Base-by-base conservation (phyloP, 2,888 invertebrate species). In the Macroteleia sp. region DNA sequence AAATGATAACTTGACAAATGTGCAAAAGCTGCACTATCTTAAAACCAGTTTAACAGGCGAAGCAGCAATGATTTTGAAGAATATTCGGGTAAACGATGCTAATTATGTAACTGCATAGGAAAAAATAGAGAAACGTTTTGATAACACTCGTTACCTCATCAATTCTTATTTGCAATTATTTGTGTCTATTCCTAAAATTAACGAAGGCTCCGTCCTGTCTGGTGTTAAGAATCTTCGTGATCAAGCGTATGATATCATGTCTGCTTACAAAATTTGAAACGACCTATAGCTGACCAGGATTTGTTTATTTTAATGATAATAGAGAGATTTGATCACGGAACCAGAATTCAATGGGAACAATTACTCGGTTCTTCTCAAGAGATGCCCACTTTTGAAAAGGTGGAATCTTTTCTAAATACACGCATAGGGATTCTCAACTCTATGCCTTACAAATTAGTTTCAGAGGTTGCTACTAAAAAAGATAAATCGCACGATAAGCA, bases 231-330 rank as follows among this genome's bases (percentile, higher is more conserved):
- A 12, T 14, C 14, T 44, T 9, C 22, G 44, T 2, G 50, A 50
- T 50, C 50, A 50, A 32, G 14, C 50, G n/a, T 19, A 32, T n/a
- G 30, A 32, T 17, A 32, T 44, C 0, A 44, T n/a, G 16, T 25
- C 25, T 6, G 44, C 44, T 6, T 56, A 4, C 2, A 32, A 12
- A 39, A 25, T 3, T 10, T 56, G 3, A 34, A 39, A 10, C 39
- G 54, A 4, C 6, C 10, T 10, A 20, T 52, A 6, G 52, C 16
- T 17, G 12, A 34, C n/a, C 36, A 52, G 17, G 52, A 52, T 20
- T 52, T 56, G 54, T 57, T 57, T 42, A 17, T 57, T 9, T 57
- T 41, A 19, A 6, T 57, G 2, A 57, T 57, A 14, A 41, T 57
- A 9, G 10, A 10, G 3, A 57, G 30, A 16, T 41, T 57, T 41